These are phyloP conservation scores for Sitta carolinensis DNA, from an alignment of 2,797 vertebrate genomes.

Conservation along the genomic window DNA sequence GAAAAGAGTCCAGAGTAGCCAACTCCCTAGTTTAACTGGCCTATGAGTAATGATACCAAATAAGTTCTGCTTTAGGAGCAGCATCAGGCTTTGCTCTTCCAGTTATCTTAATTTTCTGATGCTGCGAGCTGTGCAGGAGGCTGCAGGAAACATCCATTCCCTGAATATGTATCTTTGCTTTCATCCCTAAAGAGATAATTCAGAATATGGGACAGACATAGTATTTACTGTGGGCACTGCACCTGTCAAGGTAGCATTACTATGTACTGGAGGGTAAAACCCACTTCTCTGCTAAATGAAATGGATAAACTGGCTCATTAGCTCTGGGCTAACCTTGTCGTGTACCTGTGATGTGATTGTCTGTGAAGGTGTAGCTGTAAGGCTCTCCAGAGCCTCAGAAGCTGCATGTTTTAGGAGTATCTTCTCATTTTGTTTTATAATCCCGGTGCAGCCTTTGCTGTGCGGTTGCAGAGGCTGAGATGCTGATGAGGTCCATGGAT, in stretches of 20 bases:
- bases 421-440: conserved; percentile 9
- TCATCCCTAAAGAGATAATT: background rate
- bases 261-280: background rate
- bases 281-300: background rate
- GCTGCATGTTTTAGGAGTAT: background rate
- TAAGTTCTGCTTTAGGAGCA: background rate
- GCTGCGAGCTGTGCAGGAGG: background rate
- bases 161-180: background rate
- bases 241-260: background rate
- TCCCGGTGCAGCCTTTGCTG: background rate
- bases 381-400: background rate
- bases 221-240: background rate
- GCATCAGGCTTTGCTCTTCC: background rate
- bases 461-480: background rate
- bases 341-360: conserved; percentile 4
- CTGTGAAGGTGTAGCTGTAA: background rate
- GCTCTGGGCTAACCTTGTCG: background rate
- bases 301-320: background rate
- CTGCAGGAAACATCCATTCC: background rate
- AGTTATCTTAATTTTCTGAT: background rate
- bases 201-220: background rate
- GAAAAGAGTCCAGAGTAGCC: background rate
- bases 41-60: background rate
- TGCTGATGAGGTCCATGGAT: background rate
- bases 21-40: background rate